Conservation (phyloP, 2,888 invertebrate genomes). For the Parasteatoda lunata region DNA sequence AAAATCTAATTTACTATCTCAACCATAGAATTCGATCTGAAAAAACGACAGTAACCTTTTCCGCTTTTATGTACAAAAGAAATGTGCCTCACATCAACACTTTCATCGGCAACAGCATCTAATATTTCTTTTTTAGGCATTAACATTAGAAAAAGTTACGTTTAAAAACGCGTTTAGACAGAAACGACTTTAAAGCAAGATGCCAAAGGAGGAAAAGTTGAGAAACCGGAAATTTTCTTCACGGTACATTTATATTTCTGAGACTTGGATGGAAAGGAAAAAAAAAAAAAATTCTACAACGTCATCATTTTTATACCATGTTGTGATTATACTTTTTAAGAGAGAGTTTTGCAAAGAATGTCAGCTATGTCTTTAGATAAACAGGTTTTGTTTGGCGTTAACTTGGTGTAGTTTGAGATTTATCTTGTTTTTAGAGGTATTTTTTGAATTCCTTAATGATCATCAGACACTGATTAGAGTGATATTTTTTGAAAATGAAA, state of each 20-base stretch:
- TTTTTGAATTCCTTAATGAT: no score
- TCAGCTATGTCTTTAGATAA: no score
- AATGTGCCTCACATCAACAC: conserved; percentile 36
- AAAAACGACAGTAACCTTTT: neutral
- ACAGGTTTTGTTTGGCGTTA: no score
- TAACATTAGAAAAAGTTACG: conserved; percentile 36
- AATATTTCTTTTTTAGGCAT: conserved; percentile 32
- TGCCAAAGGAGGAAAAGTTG: conserved; percentile 17
- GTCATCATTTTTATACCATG: conserved; percentile 1
- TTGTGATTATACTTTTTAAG: neutral
- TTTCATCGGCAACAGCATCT: neutral
- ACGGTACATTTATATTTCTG: conserved; percentile 43
- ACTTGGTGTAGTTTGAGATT: no score
- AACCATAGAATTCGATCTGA: conserved; percentile 20
- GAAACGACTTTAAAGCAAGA: conserved; percentile 37
- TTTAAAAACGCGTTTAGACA: conserved; percentile 59
- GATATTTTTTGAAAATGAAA: no score
- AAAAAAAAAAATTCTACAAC: conserved; percentile 3
- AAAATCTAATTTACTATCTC: conserved; percentile 54
- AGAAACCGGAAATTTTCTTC: conserved; percentile 52
- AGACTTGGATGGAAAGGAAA: neutral
- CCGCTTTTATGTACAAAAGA: conserved; percentile 15
- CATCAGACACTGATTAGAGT: no score
- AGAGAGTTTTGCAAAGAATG: neutral
- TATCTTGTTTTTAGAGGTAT: no score